Evolutionary conservation across 1,140 invertebrate genomes (phyloP), one percentile per base, ranked within the genome.

Genomic region (Diabrotica undecimpunctata): DNA sequence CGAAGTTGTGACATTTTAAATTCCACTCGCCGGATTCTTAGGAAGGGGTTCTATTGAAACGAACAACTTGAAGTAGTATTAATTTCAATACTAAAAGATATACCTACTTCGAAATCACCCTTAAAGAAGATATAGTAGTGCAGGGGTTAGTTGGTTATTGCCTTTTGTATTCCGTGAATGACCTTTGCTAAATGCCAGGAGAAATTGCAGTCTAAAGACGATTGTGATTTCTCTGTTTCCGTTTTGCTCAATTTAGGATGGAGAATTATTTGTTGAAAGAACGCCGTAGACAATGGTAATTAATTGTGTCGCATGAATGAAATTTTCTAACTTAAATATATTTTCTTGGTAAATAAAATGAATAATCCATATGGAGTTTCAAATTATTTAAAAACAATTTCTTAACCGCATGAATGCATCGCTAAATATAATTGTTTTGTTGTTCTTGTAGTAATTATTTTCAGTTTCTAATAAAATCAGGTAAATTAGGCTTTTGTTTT

Each of bases 181-280:
- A 73, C 72, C 72, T 73, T 73, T 71, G 50, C 56, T 54, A 71
- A 73, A 73, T 73, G 72, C 66, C 72, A 69, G 56, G 51, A 25
- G 54, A 25, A 55, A 14, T 55, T 55, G 36, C 54, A 25, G 54
- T 55, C 54, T 55, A 13, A 55, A 55, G 54, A 55, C 54, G 54
- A 55, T 55, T 55, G 54, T 9, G 14, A 55, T 55, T 6, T 50
- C n/a, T 50, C 46, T 25, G 25, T 25, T 25, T 50, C 54, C 54
- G 54, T 55, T 55, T 55, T 25, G 54, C n/a, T 25, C 54, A 55
- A 55, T 55, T 54, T 62, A 62, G 52, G 25, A 2, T 25, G 25
- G 25, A 25, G 25, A 25, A 25, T 1, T 25, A 25, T 25, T 25
- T 25, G 25, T 25, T 25, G 4, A 25, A 25, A 4, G 25, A 25